These are phyloP conservation scores for Cheumatopsyche charites DNA, from an alignment of 1,140 invertebrate species.

Conservation along the genomic window DNA sequence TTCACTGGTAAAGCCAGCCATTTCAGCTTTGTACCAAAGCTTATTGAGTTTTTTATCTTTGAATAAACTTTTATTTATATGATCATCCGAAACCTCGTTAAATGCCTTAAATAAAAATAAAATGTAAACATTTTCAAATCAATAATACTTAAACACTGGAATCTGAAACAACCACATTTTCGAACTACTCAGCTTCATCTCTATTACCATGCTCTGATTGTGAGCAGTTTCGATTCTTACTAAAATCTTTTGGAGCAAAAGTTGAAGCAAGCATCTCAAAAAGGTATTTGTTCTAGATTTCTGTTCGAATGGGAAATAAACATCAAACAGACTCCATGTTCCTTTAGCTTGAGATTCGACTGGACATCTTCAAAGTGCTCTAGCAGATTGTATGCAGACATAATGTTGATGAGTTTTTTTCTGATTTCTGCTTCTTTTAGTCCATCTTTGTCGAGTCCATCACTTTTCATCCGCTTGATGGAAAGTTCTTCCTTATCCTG, in stretches of 20 bases:
- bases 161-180: no score
- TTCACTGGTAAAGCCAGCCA: slow-evolving; percentile 80
- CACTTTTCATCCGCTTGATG: slow-evolving; percentile 79
- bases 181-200: no score
- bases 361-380: slow-evolving; percentile 79
- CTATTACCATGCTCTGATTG: no score
- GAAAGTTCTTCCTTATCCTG: slow-evolving; percentile 91
- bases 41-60: slow-evolving; percentile 90
- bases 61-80: slow-evolving; percentile 78
- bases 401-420: slow-evolving; percentile 79
- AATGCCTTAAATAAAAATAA: slow-evolving; percentile 57
- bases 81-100: slow-evolving; percentile 66
- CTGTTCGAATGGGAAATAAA: background rate
- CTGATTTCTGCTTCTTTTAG: slow-evolving; percentile 82
- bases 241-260: background rate
- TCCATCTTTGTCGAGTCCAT: slow-evolving; percentile 86
- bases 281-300: background rate
- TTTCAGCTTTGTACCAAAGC: slow-evolving; percentile 88
- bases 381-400: slow-evolving; percentile 80
- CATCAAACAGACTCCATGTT: slow-evolving; percentile 55
- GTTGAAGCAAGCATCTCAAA: background rate
- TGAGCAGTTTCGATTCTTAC: no score
- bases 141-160: background rate
- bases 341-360: slow-evolving; percentile 63
- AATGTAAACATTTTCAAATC: background rate